phyloP scores from a whole-genome alignment of 1,140 invertebrate genomes.

The Gerris buenoi region DNA sequence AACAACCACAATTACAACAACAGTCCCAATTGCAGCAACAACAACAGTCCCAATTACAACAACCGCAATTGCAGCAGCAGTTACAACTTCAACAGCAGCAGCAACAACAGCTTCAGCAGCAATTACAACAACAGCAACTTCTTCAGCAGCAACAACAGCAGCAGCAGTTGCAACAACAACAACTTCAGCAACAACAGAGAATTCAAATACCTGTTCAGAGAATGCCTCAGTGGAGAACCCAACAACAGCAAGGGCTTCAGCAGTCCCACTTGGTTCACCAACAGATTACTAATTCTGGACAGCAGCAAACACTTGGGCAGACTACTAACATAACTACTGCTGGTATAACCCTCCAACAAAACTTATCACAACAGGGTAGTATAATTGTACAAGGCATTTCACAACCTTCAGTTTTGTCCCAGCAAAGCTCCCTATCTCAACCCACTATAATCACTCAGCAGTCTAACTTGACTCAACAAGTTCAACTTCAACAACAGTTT shows the following conservation, averaged over 20 bases:
- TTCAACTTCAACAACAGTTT: constrained; percentile 9
- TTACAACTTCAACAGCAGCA: constrained; percentile 19
- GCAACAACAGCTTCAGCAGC: constrained; percentile 23
- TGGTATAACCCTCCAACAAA: constrained; percentile 22
- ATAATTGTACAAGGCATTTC: constrained; percentile 14
- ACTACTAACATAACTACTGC: constrained; percentile 8
- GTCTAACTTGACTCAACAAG: constrained; percentile 11
- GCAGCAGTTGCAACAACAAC: constrained; percentile 26
- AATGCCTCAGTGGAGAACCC: constrained; percentile 20
- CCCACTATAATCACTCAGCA: constrained; percentile 6
- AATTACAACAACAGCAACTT: constrained; percentile 34
- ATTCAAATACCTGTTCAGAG: constrained; percentile 21
- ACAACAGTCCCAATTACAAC: constrained; percentile 9
- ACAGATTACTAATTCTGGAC: constrained; percentile 15
- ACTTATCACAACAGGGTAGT: constrained; percentile 21
- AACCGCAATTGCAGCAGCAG: constrained; percentile 26
- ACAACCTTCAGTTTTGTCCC: neutral
- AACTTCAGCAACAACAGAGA: constrained; percentile 22
- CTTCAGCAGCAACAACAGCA: constrained; percentile 22
- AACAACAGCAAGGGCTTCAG: constrained; percentile 23
- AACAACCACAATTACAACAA: constrained; percentile 28
- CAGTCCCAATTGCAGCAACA: constrained; percentile 29
- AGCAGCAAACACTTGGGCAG: constrained; percentile 13
- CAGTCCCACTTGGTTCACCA: constrained; percentile 16
- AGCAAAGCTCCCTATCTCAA: neutral